phyloP scores from a whole-genome alignment of 2,797 vertebrate species.

The Sarcophilus harrisii region DNA sequence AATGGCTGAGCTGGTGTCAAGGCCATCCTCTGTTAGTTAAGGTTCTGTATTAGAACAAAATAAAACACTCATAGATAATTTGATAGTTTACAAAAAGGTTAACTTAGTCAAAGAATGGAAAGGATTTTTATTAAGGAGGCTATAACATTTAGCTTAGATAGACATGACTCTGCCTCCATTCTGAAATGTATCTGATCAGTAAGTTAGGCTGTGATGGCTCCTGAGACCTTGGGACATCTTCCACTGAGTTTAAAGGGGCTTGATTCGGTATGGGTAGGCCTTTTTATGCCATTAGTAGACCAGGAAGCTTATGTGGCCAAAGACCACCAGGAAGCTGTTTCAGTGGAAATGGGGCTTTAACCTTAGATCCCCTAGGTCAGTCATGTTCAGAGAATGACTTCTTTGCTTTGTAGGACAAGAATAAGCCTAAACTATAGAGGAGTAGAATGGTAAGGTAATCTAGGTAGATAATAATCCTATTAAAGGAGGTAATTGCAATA shows the following conservation, averaged over 20 bases:
- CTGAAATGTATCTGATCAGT: neutral
- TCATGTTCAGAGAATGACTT: neutral
- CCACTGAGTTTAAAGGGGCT: neutral
- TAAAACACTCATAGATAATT: neutral
- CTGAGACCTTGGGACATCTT: neutral
- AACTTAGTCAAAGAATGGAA: neutral
- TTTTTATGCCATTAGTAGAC: neutral
- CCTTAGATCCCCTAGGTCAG: neutral
- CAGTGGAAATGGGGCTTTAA: neutral
- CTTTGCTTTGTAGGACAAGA: neutral
- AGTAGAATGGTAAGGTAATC: neutral
- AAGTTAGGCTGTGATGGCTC: neutral
- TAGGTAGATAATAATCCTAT: neutral
- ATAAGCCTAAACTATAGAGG: neutral
- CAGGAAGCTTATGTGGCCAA: neutral
- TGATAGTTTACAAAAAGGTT: neutral
- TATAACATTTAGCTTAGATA: neutral
- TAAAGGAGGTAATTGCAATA: neutral
- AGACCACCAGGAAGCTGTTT: neutral
- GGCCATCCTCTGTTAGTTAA: neutral
- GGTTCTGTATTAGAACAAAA: neutral
- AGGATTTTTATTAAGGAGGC: neutral
- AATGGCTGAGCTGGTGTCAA: neutral
- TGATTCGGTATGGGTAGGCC: neutral
- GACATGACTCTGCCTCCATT: neutral